These are phyloP conservation scores for Pseudoatta argentina DNA, from an alignment of 1,140 invertebrate genomes.

Conservation along the genomic window DNA sequence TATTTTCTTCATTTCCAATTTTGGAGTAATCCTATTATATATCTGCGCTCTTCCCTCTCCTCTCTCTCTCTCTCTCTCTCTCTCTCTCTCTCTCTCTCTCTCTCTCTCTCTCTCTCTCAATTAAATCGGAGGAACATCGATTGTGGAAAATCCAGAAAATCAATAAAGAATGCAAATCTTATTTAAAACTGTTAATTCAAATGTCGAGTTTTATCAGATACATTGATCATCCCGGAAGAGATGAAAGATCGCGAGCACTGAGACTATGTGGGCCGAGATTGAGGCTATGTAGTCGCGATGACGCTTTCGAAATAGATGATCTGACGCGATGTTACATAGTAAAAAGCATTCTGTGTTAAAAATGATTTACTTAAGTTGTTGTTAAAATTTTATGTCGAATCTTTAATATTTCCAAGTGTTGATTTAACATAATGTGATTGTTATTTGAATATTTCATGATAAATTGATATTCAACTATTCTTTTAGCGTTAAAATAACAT, in stretches of 20 bases:
- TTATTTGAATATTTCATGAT: too few species aligned
- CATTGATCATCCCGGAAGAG: not conserved
- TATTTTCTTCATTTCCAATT: too few species aligned
- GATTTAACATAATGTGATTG: too few species aligned
- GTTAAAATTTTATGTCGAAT: too few species aligned
- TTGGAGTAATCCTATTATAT: too few species aligned
- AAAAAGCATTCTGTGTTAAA: too few species aligned
- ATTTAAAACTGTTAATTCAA: conserved; percentile 20
- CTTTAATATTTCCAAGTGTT: too few species aligned
- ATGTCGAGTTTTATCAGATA: not conserved
- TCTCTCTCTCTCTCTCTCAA: not conserved
- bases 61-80: not conserved
- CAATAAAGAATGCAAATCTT: not conserved
- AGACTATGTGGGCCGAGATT: not conserved
- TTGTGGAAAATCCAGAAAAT: not conserved
- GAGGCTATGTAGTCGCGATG: not conserved
- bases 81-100: not conserved
- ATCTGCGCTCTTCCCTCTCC: too few species aligned
- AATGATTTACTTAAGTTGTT: too few species aligned
- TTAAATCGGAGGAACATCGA: conserved; percentile 21
- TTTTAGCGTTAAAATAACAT: too few species aligned
- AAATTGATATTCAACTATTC: too few species aligned
- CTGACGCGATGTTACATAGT: too few species aligned
- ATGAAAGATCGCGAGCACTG: not conserved
- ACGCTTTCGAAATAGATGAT: not conserved